Percentiles rank a stretch among this genome's conserved stretches.
Evolutionary conservation across 2,797 vertebrate genomes (phyloP).

Genomic region (Falco rusticolus): DNA sequence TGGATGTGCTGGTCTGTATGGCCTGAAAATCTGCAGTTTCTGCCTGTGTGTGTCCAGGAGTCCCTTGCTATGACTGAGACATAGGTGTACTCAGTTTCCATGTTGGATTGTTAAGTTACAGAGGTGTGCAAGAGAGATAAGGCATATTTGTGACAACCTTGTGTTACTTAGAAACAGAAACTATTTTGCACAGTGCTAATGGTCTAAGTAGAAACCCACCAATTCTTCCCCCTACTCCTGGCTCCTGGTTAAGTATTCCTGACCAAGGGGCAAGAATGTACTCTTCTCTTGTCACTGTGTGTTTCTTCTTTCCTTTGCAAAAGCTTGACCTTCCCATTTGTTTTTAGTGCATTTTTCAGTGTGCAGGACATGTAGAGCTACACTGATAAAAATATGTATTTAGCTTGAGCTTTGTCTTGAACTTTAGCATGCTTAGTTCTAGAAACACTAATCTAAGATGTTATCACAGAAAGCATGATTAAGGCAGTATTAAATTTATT

Average conservation of each 20-base stretch:
- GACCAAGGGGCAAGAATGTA: background rate
- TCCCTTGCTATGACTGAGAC: background rate
- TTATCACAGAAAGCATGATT: background rate
- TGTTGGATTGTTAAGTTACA: background rate
- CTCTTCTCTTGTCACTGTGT: background rate
- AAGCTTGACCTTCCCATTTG: background rate
- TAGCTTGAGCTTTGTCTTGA: background rate
- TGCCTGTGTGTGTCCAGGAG: background rate
- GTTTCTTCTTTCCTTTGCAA: background rate
- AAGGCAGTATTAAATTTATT: background rate
- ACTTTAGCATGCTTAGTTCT: background rate
- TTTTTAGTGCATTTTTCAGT: background rate
- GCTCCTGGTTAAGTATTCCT: background rate
- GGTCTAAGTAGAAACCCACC: background rate
- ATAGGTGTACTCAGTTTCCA: background rate
- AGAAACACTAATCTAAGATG: background rate
- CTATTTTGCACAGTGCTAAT: background rate
- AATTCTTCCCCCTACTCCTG: background rate
- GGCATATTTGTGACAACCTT: background rate
- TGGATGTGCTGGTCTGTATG: background rate
- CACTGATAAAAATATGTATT: background rate
- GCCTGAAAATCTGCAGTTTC: background rate
- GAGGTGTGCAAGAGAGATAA: background rate
- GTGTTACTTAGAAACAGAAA: background rate
- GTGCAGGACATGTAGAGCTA: background rate